Base-by-base conservation (phyloP, 2,113 vertebrate species). In the Xenus cinereus region DNA sequence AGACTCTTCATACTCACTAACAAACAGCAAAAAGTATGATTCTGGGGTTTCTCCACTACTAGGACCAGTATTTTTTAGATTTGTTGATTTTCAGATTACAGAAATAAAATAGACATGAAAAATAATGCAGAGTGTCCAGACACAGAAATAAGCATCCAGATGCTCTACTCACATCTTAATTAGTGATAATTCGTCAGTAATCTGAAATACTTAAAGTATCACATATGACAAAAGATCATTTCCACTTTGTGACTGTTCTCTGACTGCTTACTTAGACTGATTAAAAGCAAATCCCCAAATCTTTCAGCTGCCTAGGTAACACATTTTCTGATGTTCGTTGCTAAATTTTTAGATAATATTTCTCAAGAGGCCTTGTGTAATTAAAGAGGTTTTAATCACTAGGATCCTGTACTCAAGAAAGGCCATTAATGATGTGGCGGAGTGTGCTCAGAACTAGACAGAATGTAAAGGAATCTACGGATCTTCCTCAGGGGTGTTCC, bases 391-490 rank as follows among this genome's bases (percentile, higher is more conserved):
- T 86, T 91, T 91, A 94, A 95, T 84, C 64, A 43, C 84, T 41
- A 79, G 46, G n/a, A 85, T 73, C 23, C 79, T 48, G 50, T 28
- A 87, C 50, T 7, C 74, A 84, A 87, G 45, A 60, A 76, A 81
- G 50, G 50, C 21, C 7, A 4, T 20, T 93, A 68, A 80, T 15
- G 48, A 81, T 63, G 63, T 68, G 35, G 26, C 66, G 37, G 37
- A 39, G 53, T 4, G 26, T 17, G n/a, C 59, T 83, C 59, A 48
- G 83, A 8, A 37, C 1, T 12, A 67, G n/a, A 53, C 1, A 69
- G 76, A 56, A 53, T 0, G 0, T 4, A 48, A 30, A 80, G 76
- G 32, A 71, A 87, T 33, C 17, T 15, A 8, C 0, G 0, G 45
- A 6, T 35, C 59, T 53, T 92, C 80, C 63, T 56, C 46, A 4